phyloP scores from a whole-genome alignment of 2,888 invertebrate genomes.

The Sinodicranocentrus sp. region DNA sequence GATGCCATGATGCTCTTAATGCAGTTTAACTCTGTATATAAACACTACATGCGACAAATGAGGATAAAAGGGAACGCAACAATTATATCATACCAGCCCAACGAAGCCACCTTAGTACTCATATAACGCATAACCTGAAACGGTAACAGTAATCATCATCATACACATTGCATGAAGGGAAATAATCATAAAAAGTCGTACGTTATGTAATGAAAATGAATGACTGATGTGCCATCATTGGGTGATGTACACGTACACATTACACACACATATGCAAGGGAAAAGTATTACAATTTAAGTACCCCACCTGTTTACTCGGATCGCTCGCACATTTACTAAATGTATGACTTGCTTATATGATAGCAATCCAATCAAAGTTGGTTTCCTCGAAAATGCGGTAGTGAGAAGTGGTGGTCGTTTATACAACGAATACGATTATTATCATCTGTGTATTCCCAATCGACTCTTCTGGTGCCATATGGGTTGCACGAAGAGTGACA shows the following conservation, averaged over 20 bases:
- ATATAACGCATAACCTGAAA: too few species aligned
- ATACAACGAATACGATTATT: slow-evolving; percentile 27
- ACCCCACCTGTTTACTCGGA: slow-evolving; percentile 48
- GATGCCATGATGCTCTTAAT: not conserved
- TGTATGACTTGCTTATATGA: slow-evolving; percentile 29
- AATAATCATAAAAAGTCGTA: slow-evolving; percentile 56
- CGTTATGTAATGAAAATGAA: slow-evolving; percentile 66
- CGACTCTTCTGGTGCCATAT: slow-evolving; percentile 18
- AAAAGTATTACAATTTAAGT: slow-evolving; percentile 31
- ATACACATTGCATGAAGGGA: slow-evolving; percentile 38
- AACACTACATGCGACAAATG: slow-evolving; percentile 10
- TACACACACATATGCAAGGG: slow-evolving; percentile 19
- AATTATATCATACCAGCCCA: slow-evolving; percentile 60
- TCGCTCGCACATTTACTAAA: not conserved
- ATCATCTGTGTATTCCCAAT: not conserved
- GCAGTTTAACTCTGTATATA: not conserved
- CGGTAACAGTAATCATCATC: slow-evolving; percentile 24
- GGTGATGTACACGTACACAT: not conserved
- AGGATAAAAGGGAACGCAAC: slow-evolving; percentile 66
- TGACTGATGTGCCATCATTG: slow-evolving; percentile 48
- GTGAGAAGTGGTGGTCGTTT: not conserved
- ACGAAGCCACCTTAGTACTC: not conserved
- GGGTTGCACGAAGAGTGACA: not conserved
- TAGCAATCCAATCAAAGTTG: slow-evolving; percentile 54
- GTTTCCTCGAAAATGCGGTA: slow-evolving; percentile 62